Evolutionary conservation across 2,113 vertebrate genomes (phyloP).

Genomic region (Polypterus senegalus): DNA sequence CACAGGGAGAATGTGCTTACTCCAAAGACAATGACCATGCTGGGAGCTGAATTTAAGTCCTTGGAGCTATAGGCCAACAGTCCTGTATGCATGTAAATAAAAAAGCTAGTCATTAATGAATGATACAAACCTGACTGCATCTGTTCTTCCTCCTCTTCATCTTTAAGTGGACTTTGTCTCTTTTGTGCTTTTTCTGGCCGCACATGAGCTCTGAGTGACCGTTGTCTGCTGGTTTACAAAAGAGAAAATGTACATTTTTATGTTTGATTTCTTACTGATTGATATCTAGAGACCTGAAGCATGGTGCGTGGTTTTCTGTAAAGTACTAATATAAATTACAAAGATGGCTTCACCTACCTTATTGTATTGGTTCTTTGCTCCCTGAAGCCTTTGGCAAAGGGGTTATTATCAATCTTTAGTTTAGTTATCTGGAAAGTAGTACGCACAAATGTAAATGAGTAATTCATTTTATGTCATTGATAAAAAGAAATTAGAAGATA

Average conservation of each 20-base stretch:
- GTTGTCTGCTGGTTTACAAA: slow-evolving; percentile 24
- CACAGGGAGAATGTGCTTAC: too few species aligned
- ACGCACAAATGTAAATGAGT: too few species aligned
- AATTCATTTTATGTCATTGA: too few species aligned
- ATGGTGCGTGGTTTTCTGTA: background rate
- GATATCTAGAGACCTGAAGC: too few species aligned
- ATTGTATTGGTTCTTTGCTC: slow-evolving; percentile 67
- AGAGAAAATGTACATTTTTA: background rate
- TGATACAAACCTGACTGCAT: slow-evolving; percentile 33
- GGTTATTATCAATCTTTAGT: slow-evolving; percentile 84
- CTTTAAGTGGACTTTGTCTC: slow-evolving; percentile 11
- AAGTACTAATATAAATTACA: slow-evolving; percentile 12
- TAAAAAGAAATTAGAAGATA: too few species aligned
- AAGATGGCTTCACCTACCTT: slow-evolving; percentile 39
- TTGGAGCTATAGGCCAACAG: too few species aligned
- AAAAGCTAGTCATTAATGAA: too few species aligned
- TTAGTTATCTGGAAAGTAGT: slow-evolving; percentile 60
- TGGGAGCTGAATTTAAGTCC: too few species aligned
- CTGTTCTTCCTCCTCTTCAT: slow-evolving; percentile 34
- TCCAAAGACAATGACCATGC: too few species aligned
- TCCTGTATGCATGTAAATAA: too few species aligned
- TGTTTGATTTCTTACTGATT: too few species aligned
- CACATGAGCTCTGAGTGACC: slow-evolving; percentile 33
- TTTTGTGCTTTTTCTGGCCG: slow-evolving; percentile 36
- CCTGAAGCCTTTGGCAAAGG: slow-evolving; percentile 81